A percentile compares a stretch with the other conserved stretches of the same genome.
Conservation (phyloP, 2,797 vertebrate genomes). For the Crocidura indochinensis region DNA sequence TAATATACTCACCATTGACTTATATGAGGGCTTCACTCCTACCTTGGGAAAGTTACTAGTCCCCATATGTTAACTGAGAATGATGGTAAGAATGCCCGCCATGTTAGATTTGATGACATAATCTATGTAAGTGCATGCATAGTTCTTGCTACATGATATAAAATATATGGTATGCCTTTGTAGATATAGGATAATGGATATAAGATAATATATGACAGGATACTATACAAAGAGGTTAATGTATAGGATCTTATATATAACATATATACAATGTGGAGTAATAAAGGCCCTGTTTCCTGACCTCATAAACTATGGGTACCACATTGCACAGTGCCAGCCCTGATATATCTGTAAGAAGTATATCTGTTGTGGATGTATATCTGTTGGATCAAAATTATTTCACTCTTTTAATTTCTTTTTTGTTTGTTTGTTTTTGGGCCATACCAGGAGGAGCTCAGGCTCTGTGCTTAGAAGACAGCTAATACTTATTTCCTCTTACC, state of each 20-base stretch:
- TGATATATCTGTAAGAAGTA: background rate
- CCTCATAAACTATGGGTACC: background rate
- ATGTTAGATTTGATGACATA: conserved; percentile 28
- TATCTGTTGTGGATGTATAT: background rate
- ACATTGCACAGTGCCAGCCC: background rate
- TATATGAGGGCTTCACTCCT: background rate
- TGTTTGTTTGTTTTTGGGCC: no score
- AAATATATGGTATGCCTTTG: conserved; percentile 22
- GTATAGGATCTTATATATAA: no score
- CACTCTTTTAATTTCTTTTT: background rate
- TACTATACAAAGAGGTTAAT: no score
- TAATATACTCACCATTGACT: background rate
- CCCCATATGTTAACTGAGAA: conserved; percentile 40
- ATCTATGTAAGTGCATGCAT: conserved; percentile 21
- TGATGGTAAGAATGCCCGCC: conserved; percentile 31
- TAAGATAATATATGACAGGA: background rate
- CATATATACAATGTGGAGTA: background rate
- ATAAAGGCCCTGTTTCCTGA: conserved; percentile 37
- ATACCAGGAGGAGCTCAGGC: no score
- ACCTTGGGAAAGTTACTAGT: conserved; percentile 44
- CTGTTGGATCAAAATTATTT: conserved; percentile 35
- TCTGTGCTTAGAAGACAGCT: no score
- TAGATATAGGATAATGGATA: background rate
- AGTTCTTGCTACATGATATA: conserved; percentile 1
- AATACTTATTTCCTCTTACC: background rate